Evolutionary conservation across 2,113 vertebrate species (phyloP).

Genomic region (Psittacula cyanocephala): DNA sequence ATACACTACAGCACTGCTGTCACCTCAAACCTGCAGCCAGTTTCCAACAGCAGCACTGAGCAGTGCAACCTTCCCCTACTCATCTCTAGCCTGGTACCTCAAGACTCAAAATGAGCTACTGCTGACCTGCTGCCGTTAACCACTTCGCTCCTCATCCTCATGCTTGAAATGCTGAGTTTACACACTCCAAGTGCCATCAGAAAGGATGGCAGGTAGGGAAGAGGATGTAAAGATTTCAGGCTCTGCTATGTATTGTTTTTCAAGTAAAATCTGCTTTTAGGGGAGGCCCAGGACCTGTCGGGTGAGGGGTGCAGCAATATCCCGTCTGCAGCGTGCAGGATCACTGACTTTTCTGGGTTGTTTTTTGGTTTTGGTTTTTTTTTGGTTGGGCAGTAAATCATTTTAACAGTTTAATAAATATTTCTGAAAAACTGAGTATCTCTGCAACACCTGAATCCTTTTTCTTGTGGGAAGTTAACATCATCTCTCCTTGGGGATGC

Average conservation of each 20-base stretch:
- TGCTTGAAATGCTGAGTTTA: neutral
- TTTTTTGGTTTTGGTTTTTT: neutral
- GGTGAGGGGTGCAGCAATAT: neutral
- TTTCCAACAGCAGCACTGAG: neutral
- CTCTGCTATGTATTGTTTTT: neutral
- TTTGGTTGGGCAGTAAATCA: slow-evolving; percentile 32
- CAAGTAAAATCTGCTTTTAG: slow-evolving; percentile 7
- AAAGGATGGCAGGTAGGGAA: neutral
- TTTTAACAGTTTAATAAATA: slow-evolving; percentile 69
- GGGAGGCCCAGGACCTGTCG: slow-evolving; percentile 1
- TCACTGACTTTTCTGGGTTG: neutral
- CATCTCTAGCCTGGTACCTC: neutral
- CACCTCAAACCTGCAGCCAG: neutral
- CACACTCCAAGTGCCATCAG: neutral
- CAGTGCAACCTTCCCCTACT: neutral
- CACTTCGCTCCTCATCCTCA: neutral
- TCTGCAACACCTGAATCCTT: neutral
- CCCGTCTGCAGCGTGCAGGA: slow-evolving; percentile 6
- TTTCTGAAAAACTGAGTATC: slow-evolving; percentile 22
- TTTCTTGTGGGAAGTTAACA: neutral
- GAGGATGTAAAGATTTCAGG: neutral
- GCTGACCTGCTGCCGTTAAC: neutral
- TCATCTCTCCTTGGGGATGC: neutral
- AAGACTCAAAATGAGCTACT: neutral
- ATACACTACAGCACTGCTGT: rapidly evolving